Evolutionary conservation across 2,113 vertebrate genomes (phyloP), one percentile per base, ranked within the genome.

Genomic region (Apodemus speciosus): DNA sequence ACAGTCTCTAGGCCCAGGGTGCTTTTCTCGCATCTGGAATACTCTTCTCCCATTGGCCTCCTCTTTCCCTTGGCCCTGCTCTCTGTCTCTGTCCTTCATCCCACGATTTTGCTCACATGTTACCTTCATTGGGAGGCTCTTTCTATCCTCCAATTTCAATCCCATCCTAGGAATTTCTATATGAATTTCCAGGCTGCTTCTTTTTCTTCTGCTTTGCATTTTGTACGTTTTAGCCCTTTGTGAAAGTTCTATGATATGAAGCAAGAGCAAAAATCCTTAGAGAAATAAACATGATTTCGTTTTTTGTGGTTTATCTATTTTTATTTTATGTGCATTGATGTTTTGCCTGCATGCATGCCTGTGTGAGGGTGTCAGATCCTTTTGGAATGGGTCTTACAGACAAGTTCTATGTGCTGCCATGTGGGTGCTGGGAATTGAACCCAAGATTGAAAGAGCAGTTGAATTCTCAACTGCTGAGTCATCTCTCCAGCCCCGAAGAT

Each of bases 171-270:
- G 1, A 35, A 73, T 88, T 46, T 88, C 56, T 81, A 71, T 91
- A 66, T 6, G 64, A 35, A 49, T 62, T 64, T 51, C 18, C 13
- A 84, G 20, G 10, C 68, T 93, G 8, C 68, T 93, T 90, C 53
- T 32, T 92, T 94, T 46, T 56, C 20, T 69, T 66, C 11, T 85
- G 56, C 23, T 73, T 86, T 89, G 11, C 60, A 66, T 56, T 81
- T 90, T 72, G 2, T 60, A 85, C 49, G 6, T 91, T 89, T 89
- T 32, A 83, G 18, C 46, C 71, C 9, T 89, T 79, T 86, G 43
- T 89, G n/a, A 92, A 89, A 68, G 87, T 87, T 73, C 73, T 77
- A 38, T 73, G 15, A 81, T 83, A 71, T 89, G 32, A 93, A 80
- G 64, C n/a, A 56, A 81, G 25, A 75, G 16, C 1, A 25, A 66